These are phyloP conservation scores for Thryonomys swinderianus DNA, from an alignment of 2,113 vertebrate species.

Conservation along the genomic window DNA sequence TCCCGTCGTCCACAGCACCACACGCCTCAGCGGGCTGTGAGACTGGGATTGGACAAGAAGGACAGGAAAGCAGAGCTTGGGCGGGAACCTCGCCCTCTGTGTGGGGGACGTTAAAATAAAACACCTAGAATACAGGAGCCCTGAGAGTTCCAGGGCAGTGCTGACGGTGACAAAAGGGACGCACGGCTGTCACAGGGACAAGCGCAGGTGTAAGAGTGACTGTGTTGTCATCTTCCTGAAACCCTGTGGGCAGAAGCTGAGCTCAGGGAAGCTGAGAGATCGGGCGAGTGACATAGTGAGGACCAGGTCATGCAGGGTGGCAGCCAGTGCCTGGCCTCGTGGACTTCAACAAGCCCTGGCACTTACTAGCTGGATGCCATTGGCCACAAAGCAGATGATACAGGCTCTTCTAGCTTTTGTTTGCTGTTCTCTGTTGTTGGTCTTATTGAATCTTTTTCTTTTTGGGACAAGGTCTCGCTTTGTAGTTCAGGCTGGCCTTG, in stretches of 20 bases:
- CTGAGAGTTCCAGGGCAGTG: neutral
- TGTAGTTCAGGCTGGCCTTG: too few species aligned
- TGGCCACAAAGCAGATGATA: neutral
- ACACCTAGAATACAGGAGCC: neutral
- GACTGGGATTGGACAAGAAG: neutral
- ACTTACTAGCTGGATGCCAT: neutral
- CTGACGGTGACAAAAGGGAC: neutral
- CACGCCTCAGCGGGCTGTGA: neutral
- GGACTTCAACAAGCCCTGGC: neutral
- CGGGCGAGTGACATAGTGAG: neutral
- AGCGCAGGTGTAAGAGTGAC: neutral
- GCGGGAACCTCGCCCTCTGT: neutral
- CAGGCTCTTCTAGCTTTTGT: neutral
- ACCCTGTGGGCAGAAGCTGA: neutral
- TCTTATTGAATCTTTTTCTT: too few species aligned
- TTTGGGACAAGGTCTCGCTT: too few species aligned
- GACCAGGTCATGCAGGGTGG: neutral
- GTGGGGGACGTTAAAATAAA: neutral
- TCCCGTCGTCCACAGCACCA: conserved; percentile 41
- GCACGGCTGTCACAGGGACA: neutral
- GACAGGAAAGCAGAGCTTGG: neutral
- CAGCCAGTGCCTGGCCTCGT: neutral
- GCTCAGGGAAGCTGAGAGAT: neutral
- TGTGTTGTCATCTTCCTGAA: neutral
- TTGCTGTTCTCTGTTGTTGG: neutral